These are phyloP conservation scores for Phasianus colchicus DNA, from an alignment of 2,113 vertebrate genomes.

Conservation along the genomic window DNA sequence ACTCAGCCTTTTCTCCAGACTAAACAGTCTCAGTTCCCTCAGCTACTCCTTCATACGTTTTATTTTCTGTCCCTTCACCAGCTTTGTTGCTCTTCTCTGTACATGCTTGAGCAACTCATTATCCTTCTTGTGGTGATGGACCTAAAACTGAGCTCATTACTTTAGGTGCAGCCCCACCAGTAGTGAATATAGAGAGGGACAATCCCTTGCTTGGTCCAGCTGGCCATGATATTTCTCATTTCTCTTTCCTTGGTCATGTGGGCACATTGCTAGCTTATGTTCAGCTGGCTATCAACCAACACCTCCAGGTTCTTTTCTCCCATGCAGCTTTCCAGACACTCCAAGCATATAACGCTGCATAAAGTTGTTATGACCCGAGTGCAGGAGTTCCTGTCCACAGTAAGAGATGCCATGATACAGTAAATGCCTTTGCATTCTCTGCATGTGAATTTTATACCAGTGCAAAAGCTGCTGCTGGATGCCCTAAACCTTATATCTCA, in stretches of 20 bases:
- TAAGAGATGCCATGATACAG: fast-evolving
- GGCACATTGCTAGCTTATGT: not conserved
- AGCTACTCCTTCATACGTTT: too few species aligned
- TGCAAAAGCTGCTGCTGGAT: not conserved
- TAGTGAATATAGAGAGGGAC: not conserved
- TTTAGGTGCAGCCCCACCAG: not conserved
- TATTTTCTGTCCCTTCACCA: too few species aligned
- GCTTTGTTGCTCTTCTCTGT: too few species aligned
- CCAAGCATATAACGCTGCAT: not conserved
- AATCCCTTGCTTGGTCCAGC: not conserved
- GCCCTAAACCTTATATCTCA: not conserved
- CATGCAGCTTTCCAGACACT: not conserved
- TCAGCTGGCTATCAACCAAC: not conserved
- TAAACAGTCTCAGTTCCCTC: too few species aligned
- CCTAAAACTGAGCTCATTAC: not conserved
- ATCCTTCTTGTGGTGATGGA: not conserved
- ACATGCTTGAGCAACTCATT: not conserved
- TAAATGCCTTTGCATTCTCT: fast-evolving
- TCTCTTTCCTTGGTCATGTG: not conserved
- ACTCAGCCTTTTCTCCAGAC: too few species aligned
- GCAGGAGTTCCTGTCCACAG: not conserved
- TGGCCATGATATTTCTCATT: not conserved
- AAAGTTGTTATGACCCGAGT: not conserved
- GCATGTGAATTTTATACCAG: not conserved
- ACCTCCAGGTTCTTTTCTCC: not conserved